These are phyloP conservation scores for Aurelia sp. DNA, from an alignment of 30 jellyfish, hydroid and myxozoan species.

Conservation along the genomic window DNA sequence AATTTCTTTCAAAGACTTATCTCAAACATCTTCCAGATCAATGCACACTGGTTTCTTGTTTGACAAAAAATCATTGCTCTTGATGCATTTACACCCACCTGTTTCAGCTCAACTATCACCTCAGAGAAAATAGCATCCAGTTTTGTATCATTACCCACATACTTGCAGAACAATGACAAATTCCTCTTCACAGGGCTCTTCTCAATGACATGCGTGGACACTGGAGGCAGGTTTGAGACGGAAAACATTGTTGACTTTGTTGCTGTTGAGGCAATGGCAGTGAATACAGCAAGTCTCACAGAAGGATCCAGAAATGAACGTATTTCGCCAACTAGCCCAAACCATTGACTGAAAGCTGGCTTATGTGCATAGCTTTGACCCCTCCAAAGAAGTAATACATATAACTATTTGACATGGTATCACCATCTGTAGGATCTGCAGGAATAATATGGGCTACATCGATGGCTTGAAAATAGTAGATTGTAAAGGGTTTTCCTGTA, in stretches of 20 bases:
- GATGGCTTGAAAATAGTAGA: too few relatives aligned
- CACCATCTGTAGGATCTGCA: too few relatives aligned
- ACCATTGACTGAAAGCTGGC: conserved; percentile 34
- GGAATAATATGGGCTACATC: too few relatives aligned
- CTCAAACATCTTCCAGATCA: conserved; percentile 35
- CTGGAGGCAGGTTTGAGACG: not conserved
- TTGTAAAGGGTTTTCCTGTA: too few relatives aligned
- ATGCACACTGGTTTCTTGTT: conserved; percentile 41
- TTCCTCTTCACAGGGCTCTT: conserved; percentile 45
- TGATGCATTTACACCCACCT: not conserved
- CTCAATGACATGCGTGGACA: conserved; percentile 24
- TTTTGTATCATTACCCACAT: conserved; percentile 30
- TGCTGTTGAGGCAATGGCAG: conserved; percentile 39
- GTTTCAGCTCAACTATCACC: not conserved
- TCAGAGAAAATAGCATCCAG: conserved; percentile 16
- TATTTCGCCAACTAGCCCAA: conserved; percentile 29
- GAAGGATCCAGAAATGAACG: conserved; percentile 11
- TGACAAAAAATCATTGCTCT: conserved; percentile 48
- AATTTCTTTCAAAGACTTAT: conserved; percentile 7
- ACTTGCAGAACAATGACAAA: conserved; percentile 19
- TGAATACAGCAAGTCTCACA: conserved; percentile 28
- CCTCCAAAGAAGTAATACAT: too few relatives aligned
- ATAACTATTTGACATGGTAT: too few relatives aligned
- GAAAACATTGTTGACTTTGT: conserved; percentile 23
- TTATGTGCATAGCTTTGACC: not conserved